Conservation (phyloP, 1,140 invertebrate species). For the Melitaea cinxia region DNA sequence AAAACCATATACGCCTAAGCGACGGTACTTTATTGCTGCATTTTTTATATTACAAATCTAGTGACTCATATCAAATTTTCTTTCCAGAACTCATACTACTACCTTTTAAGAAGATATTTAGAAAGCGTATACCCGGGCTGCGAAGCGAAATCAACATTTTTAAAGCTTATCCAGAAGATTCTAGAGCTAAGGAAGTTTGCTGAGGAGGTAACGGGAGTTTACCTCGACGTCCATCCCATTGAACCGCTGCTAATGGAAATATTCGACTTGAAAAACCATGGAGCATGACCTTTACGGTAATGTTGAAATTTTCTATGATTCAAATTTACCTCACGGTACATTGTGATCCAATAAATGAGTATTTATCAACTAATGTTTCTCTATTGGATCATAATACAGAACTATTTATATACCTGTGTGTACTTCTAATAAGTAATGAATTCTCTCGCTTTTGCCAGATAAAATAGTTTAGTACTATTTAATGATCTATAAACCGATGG, state of each 20-base stretch:
- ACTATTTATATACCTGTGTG: too few species aligned
- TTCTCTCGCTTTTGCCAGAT: too few species aligned
- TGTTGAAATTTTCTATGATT: background rate
- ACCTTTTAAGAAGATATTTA: slow-evolving; percentile 91
- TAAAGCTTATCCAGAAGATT: slow-evolving; percentile 94
- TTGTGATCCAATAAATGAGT: background rate
- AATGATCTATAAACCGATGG: too few species aligned
- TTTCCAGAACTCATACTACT: slow-evolving; percentile 93
- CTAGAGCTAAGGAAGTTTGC: slow-evolving; percentile 92
- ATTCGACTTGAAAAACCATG: slow-evolving; percentile 90
- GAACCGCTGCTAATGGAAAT: slow-evolving; percentile 96
- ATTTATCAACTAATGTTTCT: too few species aligned
- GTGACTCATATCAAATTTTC: background rate
- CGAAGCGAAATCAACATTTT: slow-evolving; percentile 92
- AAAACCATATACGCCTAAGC: too few species aligned
- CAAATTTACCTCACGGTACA: background rate
- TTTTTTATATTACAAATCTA: too few species aligned
- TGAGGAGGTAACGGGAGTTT: slow-evolving; percentile 93
- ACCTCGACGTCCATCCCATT: slow-evolving; percentile 95
- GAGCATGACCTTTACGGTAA: slow-evolving; percentile 33
- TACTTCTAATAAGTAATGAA: too few species aligned
- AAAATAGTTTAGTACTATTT: too few species aligned
- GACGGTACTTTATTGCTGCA: too few species aligned
- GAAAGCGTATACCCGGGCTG: slow-evolving; percentile 92
- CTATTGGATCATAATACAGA: too few species aligned